Percentiles rank a stretch among this genome's conserved stretches.
Evolutionary conservation across 2,888 invertebrate genomes (phyloP).

Genomic region (Ditylenchus weischeri): DNA sequence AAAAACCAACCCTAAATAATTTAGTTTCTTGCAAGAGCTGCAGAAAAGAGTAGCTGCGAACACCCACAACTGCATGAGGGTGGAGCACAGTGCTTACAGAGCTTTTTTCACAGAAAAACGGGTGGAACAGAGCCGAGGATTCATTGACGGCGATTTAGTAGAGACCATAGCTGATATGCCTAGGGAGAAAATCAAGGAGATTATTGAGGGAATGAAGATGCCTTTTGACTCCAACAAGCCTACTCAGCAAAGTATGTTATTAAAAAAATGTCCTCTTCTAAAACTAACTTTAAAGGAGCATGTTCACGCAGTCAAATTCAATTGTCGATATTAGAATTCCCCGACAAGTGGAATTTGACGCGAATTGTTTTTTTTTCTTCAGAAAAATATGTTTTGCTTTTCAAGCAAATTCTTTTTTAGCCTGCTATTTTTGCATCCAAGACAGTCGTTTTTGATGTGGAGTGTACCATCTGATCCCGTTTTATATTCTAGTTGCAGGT

Average conservation of each 20-base stretch:
- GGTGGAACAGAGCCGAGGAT: conserved; percentile 69
- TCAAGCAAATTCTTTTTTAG: no score
- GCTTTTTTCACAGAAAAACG: conserved; percentile 51
- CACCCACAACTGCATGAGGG: conserved; percentile 59
- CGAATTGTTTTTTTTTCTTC: no score
- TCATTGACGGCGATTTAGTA: conserved; percentile 94
- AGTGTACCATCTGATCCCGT: no score
- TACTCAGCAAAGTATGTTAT: not conserved
- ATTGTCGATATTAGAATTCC: no score
- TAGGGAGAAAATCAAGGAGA: conserved; percentile 84
- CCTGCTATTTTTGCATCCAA: no score
- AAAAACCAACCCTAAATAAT: not conserved
- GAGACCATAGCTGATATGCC: conserved; percentile 90
- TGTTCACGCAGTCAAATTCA: no score
- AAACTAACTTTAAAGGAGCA: no score
- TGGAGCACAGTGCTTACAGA: conserved; percentile 72
- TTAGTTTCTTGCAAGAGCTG: conserved; percentile 45
- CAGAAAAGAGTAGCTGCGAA: conserved; percentile 70
- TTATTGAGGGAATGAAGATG: conserved; percentile 69
- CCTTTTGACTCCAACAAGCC: not conserved
- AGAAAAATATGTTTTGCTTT: no score
- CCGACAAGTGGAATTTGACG: no score
- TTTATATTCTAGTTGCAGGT: no score
- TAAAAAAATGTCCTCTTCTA: no score
- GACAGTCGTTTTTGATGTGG: no score